Evolutionary conservation across 2,888 invertebrate species (phyloP), one percentile per base, ranked within the genome.

Genomic region (Miltochrista miniata): DNA sequence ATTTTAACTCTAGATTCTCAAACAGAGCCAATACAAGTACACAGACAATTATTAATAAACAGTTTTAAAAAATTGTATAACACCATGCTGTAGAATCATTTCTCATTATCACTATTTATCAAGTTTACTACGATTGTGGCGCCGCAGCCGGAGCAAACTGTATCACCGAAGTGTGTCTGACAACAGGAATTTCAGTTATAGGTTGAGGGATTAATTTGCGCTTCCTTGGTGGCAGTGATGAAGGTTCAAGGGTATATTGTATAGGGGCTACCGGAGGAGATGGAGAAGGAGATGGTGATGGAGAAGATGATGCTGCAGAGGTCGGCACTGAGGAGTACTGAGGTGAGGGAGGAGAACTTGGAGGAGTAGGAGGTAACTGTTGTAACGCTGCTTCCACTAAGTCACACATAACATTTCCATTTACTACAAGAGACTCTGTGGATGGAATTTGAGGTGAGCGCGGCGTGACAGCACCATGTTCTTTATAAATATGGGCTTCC

Each of bases 401-500:
- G 54, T 87, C 92, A 61, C 92, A 89, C 83, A 88, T 81, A n/a
- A 76, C 90, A 62, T 81, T 85, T 30, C 80, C 85, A 55, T 80
- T 81, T 3, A 81, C 78, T 7, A 76, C 77, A 30, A 84, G 53
- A 9, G 88, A 83, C 13, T 73, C 76, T 9, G 81, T 68, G 24
- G 84, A 63, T 50, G 81, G 83, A 40, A 82, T 66, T 5, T 85
- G 74, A 12, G 88, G 78, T 10, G 79, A 71, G 11, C 89, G 87
- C 11, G 90, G 88, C 34, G 81, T 81, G 65, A 94, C 93, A n/a
- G 93, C 90, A 29, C 93, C 85, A 68, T 91, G 91, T 66, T 90
- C 90, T 59, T 90, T 90, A 55, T 90, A 87, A 50, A 97, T 97
- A 83, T 98, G 97, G 12, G 96, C 94, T 79, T 97, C 97, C 96